Conservation (phyloP, 2,113 vertebrate genomes). For the Dicentrarchus labrax region DNA sequence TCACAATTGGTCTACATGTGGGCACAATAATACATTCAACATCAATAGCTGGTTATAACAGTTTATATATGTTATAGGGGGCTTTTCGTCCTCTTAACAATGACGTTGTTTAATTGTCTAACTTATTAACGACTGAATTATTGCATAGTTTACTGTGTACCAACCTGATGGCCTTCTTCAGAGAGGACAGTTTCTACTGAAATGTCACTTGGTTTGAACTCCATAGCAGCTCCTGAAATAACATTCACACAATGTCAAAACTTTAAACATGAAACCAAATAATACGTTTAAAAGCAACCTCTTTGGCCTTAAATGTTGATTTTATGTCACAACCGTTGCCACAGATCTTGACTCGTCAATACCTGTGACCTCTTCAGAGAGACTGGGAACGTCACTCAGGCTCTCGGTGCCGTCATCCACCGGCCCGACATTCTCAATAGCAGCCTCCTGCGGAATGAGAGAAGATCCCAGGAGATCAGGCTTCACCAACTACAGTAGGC, state of each 20-base stretch:
- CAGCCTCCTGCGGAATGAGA: constrained; percentile 76
- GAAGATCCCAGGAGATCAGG: constrained; percentile 35
- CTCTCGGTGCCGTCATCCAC: constrained; percentile 84
- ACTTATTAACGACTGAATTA: not conserved
- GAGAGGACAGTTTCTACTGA: constrained; percentile 76
- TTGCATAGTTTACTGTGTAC: constrained; percentile 25
- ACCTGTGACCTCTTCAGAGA: constrained; percentile 84
- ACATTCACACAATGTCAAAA: constrained; percentile 32
- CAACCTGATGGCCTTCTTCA: constrained; percentile 85
- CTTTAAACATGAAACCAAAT: not conserved
- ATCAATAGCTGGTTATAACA: not conserved
- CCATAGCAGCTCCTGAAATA: constrained; percentile 73
- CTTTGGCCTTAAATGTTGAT: not conserved
- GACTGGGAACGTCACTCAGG: constrained; percentile 81
- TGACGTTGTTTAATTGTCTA: not conserved
- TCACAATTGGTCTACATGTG: no score
- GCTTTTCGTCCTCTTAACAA: not conserved
- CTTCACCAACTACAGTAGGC: constrained; percentile 1
- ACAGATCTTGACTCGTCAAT: constrained; percentile 22
- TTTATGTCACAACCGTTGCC: not conserved
- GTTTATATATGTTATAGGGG: no score
- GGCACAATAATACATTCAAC: no score
- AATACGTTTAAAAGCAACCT: not conserved
- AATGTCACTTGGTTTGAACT: constrained; percentile 72
- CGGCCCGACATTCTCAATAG: constrained; percentile 76